phyloP scores from a whole-genome alignment of 2,113 vertebrate species.

The Aldabrachelys gigantea region DNA sequence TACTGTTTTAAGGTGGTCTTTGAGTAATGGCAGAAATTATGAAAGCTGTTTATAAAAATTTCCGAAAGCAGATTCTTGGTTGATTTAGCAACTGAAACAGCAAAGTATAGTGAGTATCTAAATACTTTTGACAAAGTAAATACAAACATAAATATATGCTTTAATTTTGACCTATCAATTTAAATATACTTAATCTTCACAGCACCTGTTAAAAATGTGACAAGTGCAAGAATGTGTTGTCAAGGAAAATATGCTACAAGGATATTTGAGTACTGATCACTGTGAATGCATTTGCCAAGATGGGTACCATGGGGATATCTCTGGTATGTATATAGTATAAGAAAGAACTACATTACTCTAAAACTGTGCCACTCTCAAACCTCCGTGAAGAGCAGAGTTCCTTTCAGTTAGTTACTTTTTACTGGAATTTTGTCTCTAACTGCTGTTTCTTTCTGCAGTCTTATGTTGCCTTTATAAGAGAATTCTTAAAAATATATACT shows the following conservation, averaged over 20 bases:
- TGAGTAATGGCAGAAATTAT: slow-evolving; percentile 21
- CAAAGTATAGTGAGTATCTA: not conserved
- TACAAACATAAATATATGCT: slow-evolving; percentile 3
- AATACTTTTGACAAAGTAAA: slow-evolving; percentile 1
- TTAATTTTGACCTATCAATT: not conserved
- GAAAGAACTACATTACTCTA: not conserved
- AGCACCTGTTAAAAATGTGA: not conserved
- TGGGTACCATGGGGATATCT: not conserved
- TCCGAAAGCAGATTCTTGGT: not conserved
- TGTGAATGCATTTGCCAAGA: not conserved
- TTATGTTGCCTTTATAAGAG: slow-evolving; percentile 1
- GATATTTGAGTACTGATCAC: not conserved
- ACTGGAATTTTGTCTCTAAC: not conserved
- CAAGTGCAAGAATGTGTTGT: not conserved
- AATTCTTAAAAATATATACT: not conserved
- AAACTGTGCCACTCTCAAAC: not conserved
- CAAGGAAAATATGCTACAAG: not conserved
- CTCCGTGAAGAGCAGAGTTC: not conserved
- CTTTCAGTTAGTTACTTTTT: not conserved
- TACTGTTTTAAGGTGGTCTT: slow-evolving; percentile 1
- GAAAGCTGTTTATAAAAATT: slow-evolving; percentile 12
- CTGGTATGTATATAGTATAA: not conserved
- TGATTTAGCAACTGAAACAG: slow-evolving; percentile 17
- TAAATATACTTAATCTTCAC: not conserved
- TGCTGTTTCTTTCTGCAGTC: slow-evolving; percentile 12